These are phyloP conservation scores for Alligator sinensis DNA, from an alignment of 2,113 vertebrate genomes.

Conservation along the genomic window DNA sequence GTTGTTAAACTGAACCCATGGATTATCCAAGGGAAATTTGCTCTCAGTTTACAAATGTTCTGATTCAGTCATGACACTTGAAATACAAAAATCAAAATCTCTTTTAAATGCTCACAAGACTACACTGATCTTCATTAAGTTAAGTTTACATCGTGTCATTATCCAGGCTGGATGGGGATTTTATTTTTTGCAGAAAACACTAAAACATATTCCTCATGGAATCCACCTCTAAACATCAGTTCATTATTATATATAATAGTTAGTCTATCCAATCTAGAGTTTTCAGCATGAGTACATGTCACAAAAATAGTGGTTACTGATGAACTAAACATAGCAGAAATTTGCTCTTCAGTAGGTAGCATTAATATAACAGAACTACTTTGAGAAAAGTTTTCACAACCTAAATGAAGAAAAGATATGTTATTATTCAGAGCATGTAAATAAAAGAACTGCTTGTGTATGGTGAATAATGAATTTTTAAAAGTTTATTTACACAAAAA, in stretches of 20 bases:
- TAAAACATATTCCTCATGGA: constrained; percentile 7
- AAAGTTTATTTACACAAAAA: not conserved
- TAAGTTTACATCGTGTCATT: not conserved
- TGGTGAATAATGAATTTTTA: not conserved
- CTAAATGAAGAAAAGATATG: not conserved
- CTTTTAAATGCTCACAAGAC: not conserved
- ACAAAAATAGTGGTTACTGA: not conserved
- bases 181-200: constrained; percentile 17
- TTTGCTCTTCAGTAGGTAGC: not conserved
- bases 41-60: constrained; percentile 33
- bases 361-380: not conserved
- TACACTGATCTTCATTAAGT: not conserved
- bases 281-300: not conserved
- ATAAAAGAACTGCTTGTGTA: not conserved
- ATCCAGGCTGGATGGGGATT: not conserved
- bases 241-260: not conserved
- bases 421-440: not conserved
- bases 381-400: not conserved
- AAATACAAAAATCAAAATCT: not conserved
- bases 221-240: constrained; percentile 1
- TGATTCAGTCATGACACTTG: not conserved
- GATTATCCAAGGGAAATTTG: not conserved
- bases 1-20: constrained; percentile 22
- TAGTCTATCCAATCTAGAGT: not conserved
- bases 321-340: not conserved